Conservation (phyloP, 2,113 vertebrate species). For the Clinocottus analis region DNA sequence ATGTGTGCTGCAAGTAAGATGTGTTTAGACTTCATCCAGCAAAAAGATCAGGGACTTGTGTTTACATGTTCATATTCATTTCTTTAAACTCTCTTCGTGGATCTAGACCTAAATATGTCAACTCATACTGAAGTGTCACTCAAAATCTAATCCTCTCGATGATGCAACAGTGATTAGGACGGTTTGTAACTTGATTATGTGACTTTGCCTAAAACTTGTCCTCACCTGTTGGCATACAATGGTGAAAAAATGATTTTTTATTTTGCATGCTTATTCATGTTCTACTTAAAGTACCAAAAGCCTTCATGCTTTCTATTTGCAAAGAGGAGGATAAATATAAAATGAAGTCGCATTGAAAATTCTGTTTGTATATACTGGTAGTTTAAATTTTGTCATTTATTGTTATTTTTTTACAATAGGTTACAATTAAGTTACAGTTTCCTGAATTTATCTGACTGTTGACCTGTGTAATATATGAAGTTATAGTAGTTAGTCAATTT, state of each 20-base stretch:
- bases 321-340: background rate
- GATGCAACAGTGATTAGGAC: background rate
- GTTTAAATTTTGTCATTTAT: background rate
- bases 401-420: background rate
- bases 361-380: background rate
- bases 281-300: background rate
- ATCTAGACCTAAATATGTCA: background rate
- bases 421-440: background rate
- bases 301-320: background rate
- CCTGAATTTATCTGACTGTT: background rate
- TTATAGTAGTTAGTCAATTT: background rate
- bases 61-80: constrained; percentile 1
- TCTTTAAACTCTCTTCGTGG: background rate
- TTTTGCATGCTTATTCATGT: background rate
- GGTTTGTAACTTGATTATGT: background rate
- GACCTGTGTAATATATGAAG: background rate
- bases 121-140: background rate
- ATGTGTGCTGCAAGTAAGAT: constrained; percentile 96
- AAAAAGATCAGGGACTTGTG: background rate
- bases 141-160: background rate
- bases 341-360: too few relatives aligned
- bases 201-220: background rate
- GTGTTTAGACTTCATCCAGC: background rate
- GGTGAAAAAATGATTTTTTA: background rate
- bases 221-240: background rate